Conservation (phyloP, 2,797 vertebrate genomes). For the Bovichtus variegatus region DNA sequence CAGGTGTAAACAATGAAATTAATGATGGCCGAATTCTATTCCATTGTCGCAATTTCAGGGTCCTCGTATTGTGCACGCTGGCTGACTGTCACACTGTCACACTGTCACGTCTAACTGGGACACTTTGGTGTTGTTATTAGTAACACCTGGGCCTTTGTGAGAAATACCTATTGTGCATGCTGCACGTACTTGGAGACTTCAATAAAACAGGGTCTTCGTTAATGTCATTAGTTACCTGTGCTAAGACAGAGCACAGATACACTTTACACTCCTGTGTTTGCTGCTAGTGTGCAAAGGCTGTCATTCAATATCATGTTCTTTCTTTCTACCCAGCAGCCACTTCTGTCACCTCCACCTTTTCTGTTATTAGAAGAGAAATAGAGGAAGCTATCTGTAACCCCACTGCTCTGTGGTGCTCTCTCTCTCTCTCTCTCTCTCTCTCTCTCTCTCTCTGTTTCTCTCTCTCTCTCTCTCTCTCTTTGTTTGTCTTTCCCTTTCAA, state of each 20-base stretch:
- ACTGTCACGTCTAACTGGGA: background rate
- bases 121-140: background rate
- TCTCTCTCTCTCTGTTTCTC: no score
- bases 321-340: background rate
- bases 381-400: slow-evolving; percentile 5
- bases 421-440: background rate
- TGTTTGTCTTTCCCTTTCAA: background rate
- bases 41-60: background rate
- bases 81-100: background rate
- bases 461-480: background rate
- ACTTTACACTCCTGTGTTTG: background rate
- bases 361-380: background rate
- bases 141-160: background rate
- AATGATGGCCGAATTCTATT: background rate
- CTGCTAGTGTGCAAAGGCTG: background rate
- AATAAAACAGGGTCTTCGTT: background rate
- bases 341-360: background rate
- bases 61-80: background rate
- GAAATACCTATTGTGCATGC: background rate
- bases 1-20: background rate
- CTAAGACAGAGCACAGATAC: background rate
- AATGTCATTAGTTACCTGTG: background rate
- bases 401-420: background rate
- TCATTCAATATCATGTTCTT: background rate
- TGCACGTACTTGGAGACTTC: background rate